phyloP scores from a whole-genome alignment of 2,113 vertebrate genomes.

The Daphoenositta chrysoptera region DNA sequence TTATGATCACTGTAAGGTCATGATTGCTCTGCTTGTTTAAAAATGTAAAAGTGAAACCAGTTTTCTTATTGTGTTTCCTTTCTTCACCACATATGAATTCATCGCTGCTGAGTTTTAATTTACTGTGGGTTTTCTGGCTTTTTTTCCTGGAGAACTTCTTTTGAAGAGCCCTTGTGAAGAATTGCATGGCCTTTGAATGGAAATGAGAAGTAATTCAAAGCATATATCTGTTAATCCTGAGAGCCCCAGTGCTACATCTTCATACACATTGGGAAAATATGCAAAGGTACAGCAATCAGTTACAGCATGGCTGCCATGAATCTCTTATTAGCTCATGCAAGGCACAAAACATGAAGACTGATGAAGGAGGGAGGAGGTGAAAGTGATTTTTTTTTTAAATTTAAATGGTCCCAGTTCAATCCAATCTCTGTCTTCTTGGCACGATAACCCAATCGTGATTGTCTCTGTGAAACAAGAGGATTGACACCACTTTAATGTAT shows the following conservation, averaged over 20 bases:
- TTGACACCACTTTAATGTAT: neutral
- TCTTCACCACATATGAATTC: neutral
- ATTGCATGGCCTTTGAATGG: neutral
- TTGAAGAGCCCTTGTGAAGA: neutral
- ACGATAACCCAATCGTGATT: neutral
- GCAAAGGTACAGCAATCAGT: neutral
- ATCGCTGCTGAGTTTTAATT: neutral
- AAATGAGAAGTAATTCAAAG: neutral
- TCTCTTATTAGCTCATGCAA: neutral
- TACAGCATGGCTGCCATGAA: neutral
- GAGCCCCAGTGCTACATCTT: neutral
- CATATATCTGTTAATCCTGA: conserved; percentile 8
- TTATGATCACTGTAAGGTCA: neutral
- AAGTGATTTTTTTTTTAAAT: neutral
- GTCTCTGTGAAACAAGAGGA: neutral
- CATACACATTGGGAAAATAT: neutral
- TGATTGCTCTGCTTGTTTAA: neutral
- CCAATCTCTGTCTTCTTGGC: neutral
- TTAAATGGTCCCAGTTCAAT: neutral
- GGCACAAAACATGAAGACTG: neutral
- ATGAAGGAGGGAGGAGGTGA: neutral
- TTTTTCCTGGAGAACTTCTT: neutral
- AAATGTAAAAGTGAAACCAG: neutral
- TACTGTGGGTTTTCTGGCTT: neutral
- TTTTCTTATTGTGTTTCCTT: neutral